Base-by-base conservation (phyloP, 1,140 invertebrate genomes). In the Drosophila rufa region DNA sequence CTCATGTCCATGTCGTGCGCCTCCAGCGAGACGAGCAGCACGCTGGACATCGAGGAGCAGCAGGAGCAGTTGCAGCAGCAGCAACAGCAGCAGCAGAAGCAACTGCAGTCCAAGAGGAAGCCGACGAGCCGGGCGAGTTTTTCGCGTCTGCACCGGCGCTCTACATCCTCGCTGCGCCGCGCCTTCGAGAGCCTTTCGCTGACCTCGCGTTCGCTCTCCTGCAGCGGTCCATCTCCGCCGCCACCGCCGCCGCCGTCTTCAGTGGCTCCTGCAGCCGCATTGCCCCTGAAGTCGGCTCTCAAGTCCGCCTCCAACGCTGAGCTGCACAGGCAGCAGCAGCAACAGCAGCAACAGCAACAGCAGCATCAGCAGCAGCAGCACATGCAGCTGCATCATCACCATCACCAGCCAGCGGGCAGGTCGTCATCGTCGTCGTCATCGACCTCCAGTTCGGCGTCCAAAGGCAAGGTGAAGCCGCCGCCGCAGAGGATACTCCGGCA, bases 131-230 rank as follows among this genome's bases (percentile, higher is more conserved):
- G 91, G 36, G 74, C 91, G 36, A 92, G 89, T 64, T 91, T 92
- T 64, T 93, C 94, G 62, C 94, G 95, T 84, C 91, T 95, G 68
- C 93, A 94, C 81, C 93, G 95, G n/a, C 95, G 95, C 27, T 95
- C 95, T 12, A 95, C 95, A 2, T 94, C 94, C 4, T 96, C 95
- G 11, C 92, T 96, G n/a, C 94, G 95, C n/a, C 95, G 94, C 61
- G 95, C 95, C 14, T 96, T 96, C 79, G 95, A 96, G 82, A 95
- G 94, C 66, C 92, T 96, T 15, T 95, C 94, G 70, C 85, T 96
- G 2, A 94, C 94, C 11, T 94, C 93, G 7, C 94, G 95, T 14
- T 95, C 95, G 4, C 94, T 95, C 60, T 95, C 95, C 19, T 95
- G 94, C 90, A 95, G 94, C 70, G 94, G 94, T 15, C 93, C 93